Evolutionary conservation across 2,888 invertebrate genomes (phyloP).

Genomic region (Nycteola revayana): DNA sequence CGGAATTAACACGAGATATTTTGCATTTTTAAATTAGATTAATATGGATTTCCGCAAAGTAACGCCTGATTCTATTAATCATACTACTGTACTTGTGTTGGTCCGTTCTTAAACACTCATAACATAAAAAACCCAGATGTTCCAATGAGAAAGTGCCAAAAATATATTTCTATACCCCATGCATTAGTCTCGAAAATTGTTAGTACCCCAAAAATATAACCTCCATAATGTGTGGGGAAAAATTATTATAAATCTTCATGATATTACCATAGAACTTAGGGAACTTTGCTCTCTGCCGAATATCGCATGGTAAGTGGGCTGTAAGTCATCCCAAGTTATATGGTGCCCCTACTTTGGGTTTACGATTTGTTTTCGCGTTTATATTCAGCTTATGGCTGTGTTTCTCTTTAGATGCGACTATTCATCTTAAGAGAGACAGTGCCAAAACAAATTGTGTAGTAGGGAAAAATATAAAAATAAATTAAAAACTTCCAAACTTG

Average conservation of each 20-base stretch:
- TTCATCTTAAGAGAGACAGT: no score
- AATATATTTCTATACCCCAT: conserved; percentile 48
- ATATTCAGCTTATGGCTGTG: no score
- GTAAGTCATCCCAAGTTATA: conserved; percentile 67
- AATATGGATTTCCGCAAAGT: no score
- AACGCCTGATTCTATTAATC: no score
- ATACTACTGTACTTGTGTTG: no score
- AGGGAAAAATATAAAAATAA: no score
- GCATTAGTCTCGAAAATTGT: conserved; percentile 66
- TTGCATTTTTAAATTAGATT: no score
- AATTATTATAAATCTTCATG: conserved; percentile 81
- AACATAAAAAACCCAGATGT: conserved; percentile 35
- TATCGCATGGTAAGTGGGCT: conserved; percentile 74
- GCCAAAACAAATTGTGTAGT: no score
- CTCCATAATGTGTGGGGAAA: conserved; percentile 59
- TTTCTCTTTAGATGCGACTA: no score
- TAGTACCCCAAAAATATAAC: conserved; percentile 62
- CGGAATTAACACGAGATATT: no score
- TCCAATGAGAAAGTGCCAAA: conserved; percentile 45
- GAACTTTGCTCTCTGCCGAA: conserved; percentile 72
- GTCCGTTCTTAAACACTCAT: no score
- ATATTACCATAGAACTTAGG: conserved; percentile 77
- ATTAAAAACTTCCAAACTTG: no score
- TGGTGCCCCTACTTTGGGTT: conserved; percentile 49
- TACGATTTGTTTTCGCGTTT: conserved; percentile 34